Conservation (phyloP, 2,113 vertebrate genomes). For the Cyprichromis sp. region DNA sequence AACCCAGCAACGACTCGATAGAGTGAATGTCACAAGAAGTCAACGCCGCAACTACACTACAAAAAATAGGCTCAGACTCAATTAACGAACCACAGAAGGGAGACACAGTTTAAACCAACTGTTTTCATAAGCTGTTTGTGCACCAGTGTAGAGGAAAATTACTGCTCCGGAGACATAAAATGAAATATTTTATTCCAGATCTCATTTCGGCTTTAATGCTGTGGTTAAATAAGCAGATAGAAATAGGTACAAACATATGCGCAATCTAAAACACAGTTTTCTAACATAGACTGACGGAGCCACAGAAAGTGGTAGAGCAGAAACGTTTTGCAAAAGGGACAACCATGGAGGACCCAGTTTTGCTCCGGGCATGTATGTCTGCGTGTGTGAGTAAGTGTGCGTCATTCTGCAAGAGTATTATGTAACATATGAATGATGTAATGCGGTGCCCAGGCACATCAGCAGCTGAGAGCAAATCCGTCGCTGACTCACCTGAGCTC, state of each 20-base stretch:
- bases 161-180: background rate
- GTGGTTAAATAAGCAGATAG: background rate
- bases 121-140: background rate
- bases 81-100: background rate
- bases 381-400: constrained; percentile 12
- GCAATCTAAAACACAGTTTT: background rate
- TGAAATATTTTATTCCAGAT: background rate
- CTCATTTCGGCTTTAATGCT: background rate
- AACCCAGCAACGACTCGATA: background rate
- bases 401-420: constrained; percentile 47
- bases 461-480: constrained; percentile 41
- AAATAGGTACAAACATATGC: background rate
- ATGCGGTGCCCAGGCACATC: constrained; percentile 47
- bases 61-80: background rate
- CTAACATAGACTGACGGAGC: background rate
- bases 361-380: constrained; percentile 20
- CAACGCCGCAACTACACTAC: background rate
- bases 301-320: constrained; percentile 32
- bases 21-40: background rate
- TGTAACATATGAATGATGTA: constrained; percentile 71
- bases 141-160: background rate
- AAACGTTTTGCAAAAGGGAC: constrained; percentile 50
- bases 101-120: background rate
- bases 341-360: constrained; percentile 38
- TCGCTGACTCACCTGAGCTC: constrained; percentile 55